phyloP scores from a whole-genome alignment of 2,888 invertebrate species.

The Psylliodes chrysocephalus region DNA sequence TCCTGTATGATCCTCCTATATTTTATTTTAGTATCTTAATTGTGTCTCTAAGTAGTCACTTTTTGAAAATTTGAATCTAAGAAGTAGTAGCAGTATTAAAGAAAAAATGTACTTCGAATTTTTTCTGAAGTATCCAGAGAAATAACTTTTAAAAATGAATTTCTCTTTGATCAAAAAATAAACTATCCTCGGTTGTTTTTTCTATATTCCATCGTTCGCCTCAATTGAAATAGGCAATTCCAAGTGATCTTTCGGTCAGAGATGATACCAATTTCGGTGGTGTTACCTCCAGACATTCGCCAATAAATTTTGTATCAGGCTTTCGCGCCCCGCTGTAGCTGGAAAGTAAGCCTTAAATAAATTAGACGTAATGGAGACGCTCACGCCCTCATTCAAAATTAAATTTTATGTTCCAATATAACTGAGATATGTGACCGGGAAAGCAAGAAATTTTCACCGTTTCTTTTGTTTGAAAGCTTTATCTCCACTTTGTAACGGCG shows the following conservation, averaged over 20 bases:
- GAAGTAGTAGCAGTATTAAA: too few species aligned
- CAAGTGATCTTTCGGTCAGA: neutral
- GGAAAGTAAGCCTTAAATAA: slow-evolving; percentile 27
- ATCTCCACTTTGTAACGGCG: slow-evolving; percentile 30
- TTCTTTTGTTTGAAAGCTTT: slow-evolving; percentile 30
- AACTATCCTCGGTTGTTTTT: too few species aligned
- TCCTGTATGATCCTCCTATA: too few species aligned
- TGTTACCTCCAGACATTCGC: neutral
- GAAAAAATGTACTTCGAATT: too few species aligned
- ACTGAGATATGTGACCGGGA: slow-evolving; percentile 29
- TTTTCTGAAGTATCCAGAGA: too few species aligned
- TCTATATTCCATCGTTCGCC: too few species aligned
- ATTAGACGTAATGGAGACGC: slow-evolving; percentile 30
- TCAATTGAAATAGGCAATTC: neutral
- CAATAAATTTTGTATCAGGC: slow-evolving; percentile 21
- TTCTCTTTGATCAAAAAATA: too few species aligned
- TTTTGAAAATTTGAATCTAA: too few species aligned
- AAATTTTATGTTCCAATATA: slow-evolving; percentile 32
- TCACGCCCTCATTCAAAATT: slow-evolving; percentile 33
- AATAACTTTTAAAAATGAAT: too few species aligned
- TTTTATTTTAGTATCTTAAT: too few species aligned
- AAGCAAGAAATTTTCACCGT: slow-evolving; percentile 19
- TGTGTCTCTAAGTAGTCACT: too few species aligned
- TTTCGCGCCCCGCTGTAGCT: neutral
- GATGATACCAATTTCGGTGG: neutral